Base-by-base conservation (phyloP, 2,888 invertebrate species). In the Pyralis farinalis region DNA sequence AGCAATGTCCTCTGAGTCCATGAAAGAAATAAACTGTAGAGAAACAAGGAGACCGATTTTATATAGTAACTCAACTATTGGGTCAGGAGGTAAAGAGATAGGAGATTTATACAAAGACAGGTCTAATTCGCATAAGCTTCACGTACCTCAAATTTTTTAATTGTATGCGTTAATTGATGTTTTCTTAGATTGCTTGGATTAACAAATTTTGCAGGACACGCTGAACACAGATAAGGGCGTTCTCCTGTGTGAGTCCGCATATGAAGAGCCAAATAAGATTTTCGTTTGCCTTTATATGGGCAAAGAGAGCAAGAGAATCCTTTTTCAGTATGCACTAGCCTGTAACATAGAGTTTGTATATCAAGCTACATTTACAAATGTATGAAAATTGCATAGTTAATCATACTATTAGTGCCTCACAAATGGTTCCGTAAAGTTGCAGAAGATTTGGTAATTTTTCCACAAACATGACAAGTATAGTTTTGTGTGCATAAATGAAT, bases 401-500 rank as follows among this genome's bases (percentile, higher is more conserved):
- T 16, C 16, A 16, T 4, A 16, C 4, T 16, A 16, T 16, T 16
- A 16, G 16, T 16, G 16, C 4, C 25, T 25, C 46, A 55, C 59
- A 54, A 41, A 44, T 59, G 59, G 37, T 55, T 57, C 9, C 44
- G 22, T 27, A 53, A 41, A 25, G 49, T 40, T 4, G 51, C 55
- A 25, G 53, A 43, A 12, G 59, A 52, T 28, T 54, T 54, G 22
- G 45, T 54, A 20, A 52, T 44, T 49, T 55, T 59, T 4, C 59
- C 59, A 51, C 59, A 59, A 37, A 55, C 45, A 43, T 59, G 55
- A 22, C 59, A 59, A 4, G 57, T 59, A 37, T 51, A 55, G 25
- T 51, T 25, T n/a, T 25, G 7, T 2, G 25, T 25, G 25, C 25
- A n/a, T 2, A 2, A 7, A 25, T 25, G 25, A n/a, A 25, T 25